These are phyloP conservation scores for Himantopus leucocephalus DNA, from an alignment of 2,113 vertebrate species.

Conservation along the genomic window DNA sequence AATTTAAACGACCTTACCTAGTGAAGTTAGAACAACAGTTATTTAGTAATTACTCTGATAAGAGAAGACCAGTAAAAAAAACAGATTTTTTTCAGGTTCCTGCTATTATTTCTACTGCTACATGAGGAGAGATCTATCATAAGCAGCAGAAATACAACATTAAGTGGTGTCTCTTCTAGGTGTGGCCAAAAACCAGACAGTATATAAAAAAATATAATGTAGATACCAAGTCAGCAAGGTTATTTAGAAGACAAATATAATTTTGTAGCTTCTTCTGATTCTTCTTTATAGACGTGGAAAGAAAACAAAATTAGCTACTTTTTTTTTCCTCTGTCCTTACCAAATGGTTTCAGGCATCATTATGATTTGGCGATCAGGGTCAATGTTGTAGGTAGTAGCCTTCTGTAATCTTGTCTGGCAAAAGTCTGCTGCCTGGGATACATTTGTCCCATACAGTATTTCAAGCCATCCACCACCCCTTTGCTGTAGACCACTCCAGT, in stretches of 20 bases:
- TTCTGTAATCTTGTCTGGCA: background rate
- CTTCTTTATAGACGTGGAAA: background rate
- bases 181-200: background rate
- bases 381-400: accelerated
- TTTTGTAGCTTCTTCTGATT: background rate
- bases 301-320: accelerated
- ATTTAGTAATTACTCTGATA: background rate
- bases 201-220: background rate
- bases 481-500: background rate
- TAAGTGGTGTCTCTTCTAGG: background rate
- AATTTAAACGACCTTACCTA: background rate
- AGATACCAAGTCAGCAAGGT: background rate
- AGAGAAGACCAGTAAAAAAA: background rate
- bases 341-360: background rate
- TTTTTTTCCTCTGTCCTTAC: background rate
- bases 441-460: background rate
- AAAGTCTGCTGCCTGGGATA: background rate
- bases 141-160: background rate
- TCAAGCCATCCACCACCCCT: background rate
- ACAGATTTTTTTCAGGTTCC: background rate
- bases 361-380: background rate
- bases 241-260: background rate
- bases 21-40: background rate
- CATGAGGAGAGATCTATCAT: background rate
- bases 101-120: background rate